Base-by-base conservation (phyloP, 1,140 invertebrate species). In the Aphidius gifuensis region DNA sequence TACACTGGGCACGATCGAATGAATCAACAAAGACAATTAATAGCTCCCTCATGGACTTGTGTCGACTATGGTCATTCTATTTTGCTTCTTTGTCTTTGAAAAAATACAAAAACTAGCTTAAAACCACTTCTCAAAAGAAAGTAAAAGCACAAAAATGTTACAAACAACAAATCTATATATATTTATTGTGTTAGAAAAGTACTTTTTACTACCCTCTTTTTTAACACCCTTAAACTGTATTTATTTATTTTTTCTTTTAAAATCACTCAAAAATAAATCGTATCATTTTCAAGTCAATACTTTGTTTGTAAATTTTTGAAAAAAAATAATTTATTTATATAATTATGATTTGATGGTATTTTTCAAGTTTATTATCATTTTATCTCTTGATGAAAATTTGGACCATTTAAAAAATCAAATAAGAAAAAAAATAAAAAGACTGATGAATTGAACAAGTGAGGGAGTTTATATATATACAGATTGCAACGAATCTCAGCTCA, bases 1-100 rank as follows among this genome's bases (percentile, higher is more conserved):
- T 67, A 78, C 72, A 66, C 76, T 71, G 64, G 70, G 74, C 77
- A 78, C 76, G 77, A 78, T 76, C 77, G 74, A 77, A 78, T 77
- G 77, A 78, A 79, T 78, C 77, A 77, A 79, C 76, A 79, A 74
- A 79, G 75, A 78, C 77, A 79, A 77, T 79, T 78, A 78, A 77
- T 79, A 79, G 76, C 72, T 66, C 61, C 38, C 57, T 39, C 63
- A 68, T 67, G 66, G 65, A 64, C 61, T 66, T 32, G 23, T 32
- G 23, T 16, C 16, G 23, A 32, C 23, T 32, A 32, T 32, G 23
- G 23, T 32, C 23, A 32, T 32, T 32, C 4, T 32, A 32, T 32
- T 32, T 32, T 32, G 2, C 1, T 32, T 32, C 23, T 32, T 32
- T 32, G 23, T 62, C 61, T 69, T 65, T 68, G 67, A 67, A 71